phyloP scores from a whole-genome alignment of 2,113 vertebrate species.

The Sinocyclocheilus anophthalmus region DNA sequence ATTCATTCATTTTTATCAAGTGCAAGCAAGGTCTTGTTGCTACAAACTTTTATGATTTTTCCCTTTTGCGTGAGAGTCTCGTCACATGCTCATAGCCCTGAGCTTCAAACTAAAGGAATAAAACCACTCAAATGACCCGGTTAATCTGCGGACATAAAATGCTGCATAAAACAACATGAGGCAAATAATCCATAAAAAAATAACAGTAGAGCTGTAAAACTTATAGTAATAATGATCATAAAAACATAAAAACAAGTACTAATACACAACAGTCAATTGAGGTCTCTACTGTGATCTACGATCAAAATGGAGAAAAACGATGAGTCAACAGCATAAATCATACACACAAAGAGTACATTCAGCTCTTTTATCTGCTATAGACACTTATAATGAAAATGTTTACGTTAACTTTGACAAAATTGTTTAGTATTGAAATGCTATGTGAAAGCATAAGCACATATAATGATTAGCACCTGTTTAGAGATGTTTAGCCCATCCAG shows the following conservation, averaged over 20 bases:
- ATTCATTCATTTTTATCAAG: conserved; percentile 17
- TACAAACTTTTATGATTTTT: background rate
- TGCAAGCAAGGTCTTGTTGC: background rate
- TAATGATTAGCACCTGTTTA: conserved; percentile 42
- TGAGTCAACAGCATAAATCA: background rate
- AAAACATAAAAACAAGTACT: background rate
- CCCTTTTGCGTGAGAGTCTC: background rate
- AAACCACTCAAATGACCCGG: background rate
- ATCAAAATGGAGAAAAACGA: background rate
- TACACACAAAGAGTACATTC: background rate
- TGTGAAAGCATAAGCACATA: background rate
- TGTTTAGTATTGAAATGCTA: background rate
- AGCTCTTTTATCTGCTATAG: background rate
- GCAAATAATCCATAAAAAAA: background rate
- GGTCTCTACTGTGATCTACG: background rate
- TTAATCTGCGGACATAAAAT: conserved; percentile 1
- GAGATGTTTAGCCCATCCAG: conserved; percentile 49
- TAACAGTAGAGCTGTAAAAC: background rate
- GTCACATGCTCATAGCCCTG: background rate
- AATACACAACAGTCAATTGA: background rate
- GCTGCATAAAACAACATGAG: background rate
- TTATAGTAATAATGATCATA: background rate
- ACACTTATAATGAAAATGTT: background rate
- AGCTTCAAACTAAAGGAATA: background rate
- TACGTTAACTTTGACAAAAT: background rate